Evolutionary conservation across 2,113 vertebrate genomes (phyloP).

Genomic region (Corythaixoides concolor): DNA sequence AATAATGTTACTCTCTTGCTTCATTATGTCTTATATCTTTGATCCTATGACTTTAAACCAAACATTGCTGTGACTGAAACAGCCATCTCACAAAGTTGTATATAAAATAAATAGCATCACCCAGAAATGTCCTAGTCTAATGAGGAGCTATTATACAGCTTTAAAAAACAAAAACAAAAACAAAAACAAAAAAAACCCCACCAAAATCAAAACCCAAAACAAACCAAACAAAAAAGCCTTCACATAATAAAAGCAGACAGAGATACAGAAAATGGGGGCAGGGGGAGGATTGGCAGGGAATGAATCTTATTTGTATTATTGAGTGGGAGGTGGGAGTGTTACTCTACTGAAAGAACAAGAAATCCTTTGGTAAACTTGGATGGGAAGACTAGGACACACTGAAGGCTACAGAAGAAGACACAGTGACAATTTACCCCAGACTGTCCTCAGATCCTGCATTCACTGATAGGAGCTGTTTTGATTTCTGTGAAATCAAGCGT

Average conservation of each 20-base stretch:
- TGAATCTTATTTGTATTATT: neutral
- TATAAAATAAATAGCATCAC: neutral
- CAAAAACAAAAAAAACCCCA: neutral
- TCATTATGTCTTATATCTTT: neutral
- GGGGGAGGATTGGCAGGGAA: too few species aligned
- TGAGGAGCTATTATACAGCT: neutral
- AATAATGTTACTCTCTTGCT: neutral
- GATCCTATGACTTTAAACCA: neutral
- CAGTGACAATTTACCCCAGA: neutral
- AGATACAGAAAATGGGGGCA: neutral
- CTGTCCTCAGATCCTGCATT: neutral
- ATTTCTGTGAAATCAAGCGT: neutral
- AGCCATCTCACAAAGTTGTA: neutral
- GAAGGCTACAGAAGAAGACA: neutral
- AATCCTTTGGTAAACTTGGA: neutral
- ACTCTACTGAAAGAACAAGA: neutral
- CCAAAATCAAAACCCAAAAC: neutral
- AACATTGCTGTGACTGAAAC: neutral
- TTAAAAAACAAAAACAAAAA: too few species aligned
- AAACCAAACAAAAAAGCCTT: neutral
- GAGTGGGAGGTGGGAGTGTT: neutral
- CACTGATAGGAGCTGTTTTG: neutral
- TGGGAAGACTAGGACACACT: neutral
- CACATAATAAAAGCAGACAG: neutral
- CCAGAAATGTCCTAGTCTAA: neutral